Evolutionary conservation across 2,113 vertebrate genomes (phyloP), one percentile per base, ranked within the genome.

Genomic region (Megaceryle torquata): DNA sequence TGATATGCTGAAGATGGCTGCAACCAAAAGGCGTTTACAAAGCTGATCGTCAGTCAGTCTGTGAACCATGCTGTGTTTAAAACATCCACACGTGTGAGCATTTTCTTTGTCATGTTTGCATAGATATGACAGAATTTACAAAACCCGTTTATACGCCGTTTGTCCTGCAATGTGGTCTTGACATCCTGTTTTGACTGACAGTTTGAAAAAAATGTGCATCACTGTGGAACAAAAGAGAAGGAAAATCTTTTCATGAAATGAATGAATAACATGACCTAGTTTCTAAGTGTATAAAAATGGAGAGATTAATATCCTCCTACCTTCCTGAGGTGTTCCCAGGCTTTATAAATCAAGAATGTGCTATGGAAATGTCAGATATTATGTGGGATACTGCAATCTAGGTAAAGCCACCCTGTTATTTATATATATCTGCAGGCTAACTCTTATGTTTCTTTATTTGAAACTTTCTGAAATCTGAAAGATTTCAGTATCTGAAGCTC

Each of bases 151-250:
- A 60, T 75, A 41, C 0, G 0, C 15, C 19, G 31, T 80, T 91
- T 95, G 41, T 79, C 85, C 82, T 89, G 41, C 28, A 63, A 53
- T 59, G 67, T 65, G 54, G 31, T 70, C 85, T 80, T 69, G 69
- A 82, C 31, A 77, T 21, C 37, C 79, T 82, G 41, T 89, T 78
- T 86, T 92, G 78, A 92, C 41, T 91, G 93, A 74, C 71, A 89
- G 48, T 21, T 91, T 0, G 51, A 92, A 90, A 83, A 44, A 44
- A 22, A 26, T 1, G 7, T 19, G 35, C 26, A 59, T 68, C 12
- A 25, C 10, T 67, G 24, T 41, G 33, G 64, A 82, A 84, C 16
- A 88, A 94, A 87, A 82, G 33, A 86, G 39, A 70, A 85, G 11
- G 41, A 70, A 92, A 95, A 85, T 75, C 56, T 84, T 94, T 78